These are phyloP conservation scores for Anoplolepis gracilipes DNA, from an alignment of 1,140 invertebrate genomes.

Conservation along the genomic window DNA sequence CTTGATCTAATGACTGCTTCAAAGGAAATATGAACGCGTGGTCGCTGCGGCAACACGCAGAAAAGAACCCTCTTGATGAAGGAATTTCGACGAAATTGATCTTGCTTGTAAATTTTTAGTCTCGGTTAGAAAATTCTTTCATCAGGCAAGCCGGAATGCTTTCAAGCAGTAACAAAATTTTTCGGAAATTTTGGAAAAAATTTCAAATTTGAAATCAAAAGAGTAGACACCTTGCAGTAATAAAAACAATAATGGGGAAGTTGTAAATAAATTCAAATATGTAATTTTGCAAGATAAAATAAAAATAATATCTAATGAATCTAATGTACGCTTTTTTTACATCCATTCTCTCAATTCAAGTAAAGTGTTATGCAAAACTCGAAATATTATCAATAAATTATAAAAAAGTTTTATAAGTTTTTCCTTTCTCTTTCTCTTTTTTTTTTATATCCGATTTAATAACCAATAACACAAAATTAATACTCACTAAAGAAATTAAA, in stretches of 20 bases:
- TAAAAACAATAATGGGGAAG: background rate
- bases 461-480: background rate
- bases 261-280: background rate
- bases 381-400: background rate
- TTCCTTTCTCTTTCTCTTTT: background rate
- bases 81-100: slow-evolving; percentile 39
- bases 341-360: background rate
- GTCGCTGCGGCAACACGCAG: background rate
- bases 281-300: background rate
- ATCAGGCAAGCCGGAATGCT: background rate
- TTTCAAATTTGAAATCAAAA: background rate
- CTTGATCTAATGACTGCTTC: slow-evolving; percentile 51
- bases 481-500: slow-evolving; percentile 18
- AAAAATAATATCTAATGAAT: background rate
- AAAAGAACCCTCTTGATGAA: slow-evolving; percentile 25
- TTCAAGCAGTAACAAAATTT: background rate
- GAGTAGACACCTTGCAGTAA: background rate
- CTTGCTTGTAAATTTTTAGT: slow-evolving; percentile 36
- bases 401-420: background rate
- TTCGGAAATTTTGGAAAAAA: background rate
- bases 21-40: slow-evolving; percentile 48
- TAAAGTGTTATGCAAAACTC: background rate
- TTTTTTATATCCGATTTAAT: background rate
- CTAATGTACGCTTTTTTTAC: background rate
- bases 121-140: slow-evolving; percentile 1